A percentile compares a stretch with the other conserved stretches of the same genome.
Conservation (phyloP, 2,888 invertebrate genomes). For the Aleiodes alternator region DNA sequence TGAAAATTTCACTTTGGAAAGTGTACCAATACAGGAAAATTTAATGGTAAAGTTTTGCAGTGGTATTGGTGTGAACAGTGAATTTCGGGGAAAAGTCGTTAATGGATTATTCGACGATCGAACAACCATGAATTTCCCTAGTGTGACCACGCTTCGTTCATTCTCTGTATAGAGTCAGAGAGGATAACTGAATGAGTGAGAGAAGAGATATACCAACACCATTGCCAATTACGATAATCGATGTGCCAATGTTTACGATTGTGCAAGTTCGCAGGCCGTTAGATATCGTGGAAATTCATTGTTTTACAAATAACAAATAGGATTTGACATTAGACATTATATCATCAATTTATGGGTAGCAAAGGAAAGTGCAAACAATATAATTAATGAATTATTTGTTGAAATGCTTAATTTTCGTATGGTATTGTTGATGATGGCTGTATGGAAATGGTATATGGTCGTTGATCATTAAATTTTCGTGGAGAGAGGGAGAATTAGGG, state of each 20-base stretch:
- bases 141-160: slow-evolving; percentile 27
- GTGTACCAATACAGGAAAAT: neutral
- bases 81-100: slow-evolving; percentile 23
- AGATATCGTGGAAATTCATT: slow-evolving; percentile 9
- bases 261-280: slow-evolving; percentile 6
- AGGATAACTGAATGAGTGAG: neutral
- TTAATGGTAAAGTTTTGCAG: slow-evolving; percentile 7
- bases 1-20: neutral
- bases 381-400: too few species aligned
- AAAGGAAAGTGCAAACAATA: neutral
- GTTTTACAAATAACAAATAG: slow-evolving; percentile 29
- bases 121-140: slow-evolving; percentile 22
- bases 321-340: slow-evolving; percentile 18
- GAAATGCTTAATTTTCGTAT: too few species aligned
- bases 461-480: neutral
- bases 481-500: neutral
- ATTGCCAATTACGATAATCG: slow-evolving; percentile 33
- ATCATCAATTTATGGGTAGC: slow-evolving; percentile 5
- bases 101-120: slow-evolving; percentile 29
- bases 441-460: neutral
- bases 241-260: slow-evolving; percentile 26
- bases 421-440: too few species aligned
- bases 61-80: slow-evolving; percentile 15
- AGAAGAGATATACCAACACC: slow-evolving; percentile 15
- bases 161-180: neutral